A percentile compares a stretch with the other conserved stretches of the same genome.
Conservation (phyloP, 1,140 invertebrate species). For the Drosophila burlai region DNA sequence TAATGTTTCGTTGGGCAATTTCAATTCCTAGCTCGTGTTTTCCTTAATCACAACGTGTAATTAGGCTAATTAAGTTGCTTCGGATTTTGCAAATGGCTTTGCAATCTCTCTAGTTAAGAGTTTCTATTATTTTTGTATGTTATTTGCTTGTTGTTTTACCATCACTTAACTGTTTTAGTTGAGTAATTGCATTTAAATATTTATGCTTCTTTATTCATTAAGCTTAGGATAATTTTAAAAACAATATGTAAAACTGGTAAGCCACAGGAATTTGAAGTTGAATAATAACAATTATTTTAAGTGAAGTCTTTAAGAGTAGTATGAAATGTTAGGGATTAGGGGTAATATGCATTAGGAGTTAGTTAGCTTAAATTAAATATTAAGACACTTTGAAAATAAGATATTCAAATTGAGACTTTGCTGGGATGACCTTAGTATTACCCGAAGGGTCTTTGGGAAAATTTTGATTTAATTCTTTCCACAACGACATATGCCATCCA, state of each 20-base stretch:
- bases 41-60: conserved; percentile 41
- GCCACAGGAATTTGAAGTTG: not conserved
- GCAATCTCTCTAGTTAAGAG: not conserved
- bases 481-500: conserved; percentile 39
- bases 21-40: conserved; percentile 27
- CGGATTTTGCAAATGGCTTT: not conserved
- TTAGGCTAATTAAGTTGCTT: conserved; percentile 35
- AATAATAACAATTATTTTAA: too few relatives aligned
- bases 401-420: not conserved
- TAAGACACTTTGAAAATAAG: not conserved
- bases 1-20: conserved; percentile 32
- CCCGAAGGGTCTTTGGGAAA: conserved; percentile 15
- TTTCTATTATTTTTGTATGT: not conserved
- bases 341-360: too few relatives aligned
- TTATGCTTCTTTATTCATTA: not conserved
- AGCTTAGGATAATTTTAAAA: not conserved
- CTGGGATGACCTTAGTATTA: not conserved
- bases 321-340: not conserved
- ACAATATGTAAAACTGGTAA: not conserved
- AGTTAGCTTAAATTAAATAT: not conserved
- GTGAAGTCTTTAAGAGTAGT: not conserved
- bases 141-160: not conserved
- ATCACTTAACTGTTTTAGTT: not conserved
- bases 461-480: conserved; percentile 21
- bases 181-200: conserved; percentile 9